Conservation (phyloP, 2,113 vertebrate genomes). For the Grus americana region DNA sequence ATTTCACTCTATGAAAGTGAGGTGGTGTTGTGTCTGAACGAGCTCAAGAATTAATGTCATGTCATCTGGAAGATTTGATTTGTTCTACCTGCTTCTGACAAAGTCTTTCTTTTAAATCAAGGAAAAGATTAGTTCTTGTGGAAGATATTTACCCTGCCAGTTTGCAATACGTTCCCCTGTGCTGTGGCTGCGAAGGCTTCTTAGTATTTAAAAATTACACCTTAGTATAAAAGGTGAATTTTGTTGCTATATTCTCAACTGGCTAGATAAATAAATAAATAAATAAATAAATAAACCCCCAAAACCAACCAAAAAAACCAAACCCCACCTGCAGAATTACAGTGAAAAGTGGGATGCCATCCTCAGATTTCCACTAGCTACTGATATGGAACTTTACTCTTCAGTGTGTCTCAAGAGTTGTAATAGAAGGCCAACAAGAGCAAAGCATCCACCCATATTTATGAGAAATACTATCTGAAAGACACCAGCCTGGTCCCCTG, state of each 20-base stretch:
- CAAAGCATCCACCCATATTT: neutral
- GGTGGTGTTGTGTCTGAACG: neutral
- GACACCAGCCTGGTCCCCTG: neutral
- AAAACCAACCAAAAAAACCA: neutral
- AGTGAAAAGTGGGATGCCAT: neutral
- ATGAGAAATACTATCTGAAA: neutral
- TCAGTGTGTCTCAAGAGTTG: neutral
- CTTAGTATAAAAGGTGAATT: neutral
- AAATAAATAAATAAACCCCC: neutral
- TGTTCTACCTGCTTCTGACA: neutral
- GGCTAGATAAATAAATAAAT: neutral
- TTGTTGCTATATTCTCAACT: neutral
- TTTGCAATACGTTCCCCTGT: neutral
- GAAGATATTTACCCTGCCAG: neutral
- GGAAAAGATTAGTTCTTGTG: neutral
- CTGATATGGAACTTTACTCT: neutral
- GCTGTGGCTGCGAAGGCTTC: neutral
- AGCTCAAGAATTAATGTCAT: neutral
- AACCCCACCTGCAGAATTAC: neutral
- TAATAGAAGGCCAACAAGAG: neutral
- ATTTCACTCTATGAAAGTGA: neutral
- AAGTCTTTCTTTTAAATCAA: neutral
- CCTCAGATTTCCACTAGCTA: neutral
- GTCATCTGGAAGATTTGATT: neutral
- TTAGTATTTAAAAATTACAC: neutral